Evolutionary conservation across 2,888 invertebrate genomes (phyloP), one percentile per base, ranked within the genome.

Genomic region (Pterobdella sp.): DNA sequence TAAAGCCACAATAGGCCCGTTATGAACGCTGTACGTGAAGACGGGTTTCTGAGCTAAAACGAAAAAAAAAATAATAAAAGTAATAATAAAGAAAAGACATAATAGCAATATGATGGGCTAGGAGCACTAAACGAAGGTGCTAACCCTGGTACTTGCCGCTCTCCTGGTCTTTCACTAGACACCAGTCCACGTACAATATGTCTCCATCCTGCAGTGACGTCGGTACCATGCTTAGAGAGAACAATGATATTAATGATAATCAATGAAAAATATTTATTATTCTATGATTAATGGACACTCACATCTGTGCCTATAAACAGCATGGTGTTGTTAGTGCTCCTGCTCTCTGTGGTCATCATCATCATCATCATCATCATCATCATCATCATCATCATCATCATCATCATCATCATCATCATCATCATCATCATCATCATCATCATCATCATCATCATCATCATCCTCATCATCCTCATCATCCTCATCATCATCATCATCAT

Each of bases 151-250:
- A 79, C 77, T 84, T 84, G 52, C 84, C 84, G 29, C 81, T 79
- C 76, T 84, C 84, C 65, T 82, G 81, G 75, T 84, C 84, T 78
- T 84, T 84, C 76, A 83, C 82, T 26, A 84, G 84, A 82, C 84
- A 82, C 84, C 84, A 84, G 76, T 84, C 84, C 7, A 81, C 80
- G 77, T 83, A 84, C 4, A 84, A 81, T n/a, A 84, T 76, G 74
- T 84, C 84, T 22, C 84, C 84, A 78, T 84, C 84, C 83, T 83
- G 76, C 22, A 75, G 63, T 14, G 32, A 34, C n/a, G 26, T 68
- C 4, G 37, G 68, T 36, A 4, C n/a, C n/a, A n/a, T n/a, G n/a
- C n/a, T n/a, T n/a, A n/a, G n/a, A n/a, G n/a, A n/a, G n/a, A n/a
- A n/a, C n/a, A n/a, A n/a, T n/a, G n/a, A n/a, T n/a, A n/a, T n/a